Evolutionary conservation across 2,888 invertebrate genomes (phyloP), one percentile per base, ranked within the genome.

Genomic region (Agapostemon virescens): DNA sequence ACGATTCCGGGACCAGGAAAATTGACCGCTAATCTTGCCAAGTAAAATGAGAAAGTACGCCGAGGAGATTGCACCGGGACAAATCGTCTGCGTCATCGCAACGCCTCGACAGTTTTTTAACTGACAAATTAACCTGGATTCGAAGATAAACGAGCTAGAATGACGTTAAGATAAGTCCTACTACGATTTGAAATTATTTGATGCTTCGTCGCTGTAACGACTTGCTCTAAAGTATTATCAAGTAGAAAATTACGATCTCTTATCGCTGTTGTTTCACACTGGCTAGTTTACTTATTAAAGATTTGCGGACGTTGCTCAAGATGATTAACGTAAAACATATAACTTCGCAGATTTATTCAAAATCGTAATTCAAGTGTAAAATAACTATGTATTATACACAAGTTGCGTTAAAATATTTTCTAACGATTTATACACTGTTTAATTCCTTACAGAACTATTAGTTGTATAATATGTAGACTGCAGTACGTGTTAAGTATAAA

Each of bases 21-120:
- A 77, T 81, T 68, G 76, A 81, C 77, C 67, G 49, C 71, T 66
- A 69, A 82, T 81, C 69, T 67, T 63, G 42, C 69, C 72, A 15
- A 70, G 75, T 55, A 58, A 79, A 79, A 80, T 80, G 79, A 69
- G 69, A 74, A 77, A 63, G 15, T 17, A 36, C 33, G 66, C 15
- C 49, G 15, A 17, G 45, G 33, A 71, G 55, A 78, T 70, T 72
- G 74, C 45, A 61, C 69, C 15, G 33, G 63, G 67, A 33, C 52
- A 61, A 64, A 66, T 66, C 77, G 45, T 70, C 66, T 13, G 33
- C 45, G 45, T 49, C 42, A 64, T 68, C 30, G 42, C 69, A 69
- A 77, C 40, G 42, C n/a, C 67, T 68, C 15, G 7, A 49, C 38
- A 42, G 49, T 45, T 42, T 58, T 45, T 38, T 38, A 52, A 17